Evolutionary conservation across 2,113 vertebrate species (phyloP).

Genomic region (Cebus imitator): DNA sequence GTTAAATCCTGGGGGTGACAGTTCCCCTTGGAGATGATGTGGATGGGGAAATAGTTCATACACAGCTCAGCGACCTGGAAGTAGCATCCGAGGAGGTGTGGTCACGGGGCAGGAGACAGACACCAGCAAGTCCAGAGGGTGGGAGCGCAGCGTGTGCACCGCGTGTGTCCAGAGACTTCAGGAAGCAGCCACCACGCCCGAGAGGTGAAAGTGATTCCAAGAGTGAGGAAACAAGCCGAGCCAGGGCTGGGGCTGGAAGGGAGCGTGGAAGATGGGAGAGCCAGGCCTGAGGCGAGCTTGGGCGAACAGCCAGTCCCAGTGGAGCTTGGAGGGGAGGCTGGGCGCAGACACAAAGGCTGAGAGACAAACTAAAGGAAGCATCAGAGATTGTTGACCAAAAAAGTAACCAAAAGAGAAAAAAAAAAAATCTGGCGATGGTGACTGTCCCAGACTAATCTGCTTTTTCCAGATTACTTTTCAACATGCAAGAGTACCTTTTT

Average conservation of each 20-base stretch:
- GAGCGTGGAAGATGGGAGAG: not conserved
- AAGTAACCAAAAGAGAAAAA: too few species aligned
- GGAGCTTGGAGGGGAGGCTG: not conserved
- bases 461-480: not conserved
- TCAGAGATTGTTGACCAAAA: not conserved
- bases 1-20: not conserved
- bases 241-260: not conserved
- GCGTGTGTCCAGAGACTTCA: not conserved
- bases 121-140: not conserved
- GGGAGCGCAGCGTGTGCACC: not conserved
- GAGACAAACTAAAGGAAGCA: not conserved
- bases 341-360: not conserved
- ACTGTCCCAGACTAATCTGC: not conserved
- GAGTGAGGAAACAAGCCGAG: not conserved
- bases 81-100: not conserved
- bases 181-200: too few species aligned
- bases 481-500: not conserved
- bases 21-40: not conserved
- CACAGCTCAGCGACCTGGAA: too few species aligned
- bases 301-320: not conserved
- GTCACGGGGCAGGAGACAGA: not conserved
- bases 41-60: not conserved
- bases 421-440: not conserved
- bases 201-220: not conserved
- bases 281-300: not conserved